A percentile compares a stretch with the other conserved stretches of the same genome.
phyloP scores from a whole-genome alignment of 2,888 invertebrate species.

The Agrilus biguttatus region DNA sequence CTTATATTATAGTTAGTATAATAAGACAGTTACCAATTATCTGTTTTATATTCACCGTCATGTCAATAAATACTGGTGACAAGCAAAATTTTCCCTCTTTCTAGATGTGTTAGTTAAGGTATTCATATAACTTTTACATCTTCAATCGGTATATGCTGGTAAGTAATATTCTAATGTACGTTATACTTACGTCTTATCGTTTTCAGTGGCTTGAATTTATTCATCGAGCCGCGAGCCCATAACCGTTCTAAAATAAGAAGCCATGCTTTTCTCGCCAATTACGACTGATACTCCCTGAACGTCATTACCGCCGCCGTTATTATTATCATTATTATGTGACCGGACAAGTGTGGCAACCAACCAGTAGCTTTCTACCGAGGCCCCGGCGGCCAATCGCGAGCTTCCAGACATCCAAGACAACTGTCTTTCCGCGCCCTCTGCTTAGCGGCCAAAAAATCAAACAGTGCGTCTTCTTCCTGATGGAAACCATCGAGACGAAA shows the following conservation, averaged over 20 bases:
- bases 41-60: no score
- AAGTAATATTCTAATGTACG: no score
- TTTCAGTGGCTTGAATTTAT: no score
- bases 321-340: conserved; percentile 30
- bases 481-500: conserved; percentile 7
- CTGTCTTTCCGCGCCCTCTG: conserved; percentile 22
- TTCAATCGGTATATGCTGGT: no score
- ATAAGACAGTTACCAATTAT: no score
- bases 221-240: conserved; percentile 6
- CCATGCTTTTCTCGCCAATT: conserved; percentile 27
- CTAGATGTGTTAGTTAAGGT: no score
- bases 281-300: conserved; percentile 22
- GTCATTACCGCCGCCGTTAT: conserved; percentile 29
- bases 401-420: conserved; percentile 10
- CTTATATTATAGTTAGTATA: no score
- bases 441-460: conserved; percentile 23
- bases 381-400: conserved; percentile 18
- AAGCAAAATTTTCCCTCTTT: no score
- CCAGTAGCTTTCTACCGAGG: conserved; percentile 20
- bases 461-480: conserved; percentile 13
- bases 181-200: no score
- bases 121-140: no score
- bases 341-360: conserved; percentile 23
- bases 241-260: conserved; percentile 16
- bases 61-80: no score